Evolutionary conservation across 1,140 invertebrate genomes (phyloP), one percentile per base, ranked within the genome.

Genomic region (Pinna nobilis): DNA sequence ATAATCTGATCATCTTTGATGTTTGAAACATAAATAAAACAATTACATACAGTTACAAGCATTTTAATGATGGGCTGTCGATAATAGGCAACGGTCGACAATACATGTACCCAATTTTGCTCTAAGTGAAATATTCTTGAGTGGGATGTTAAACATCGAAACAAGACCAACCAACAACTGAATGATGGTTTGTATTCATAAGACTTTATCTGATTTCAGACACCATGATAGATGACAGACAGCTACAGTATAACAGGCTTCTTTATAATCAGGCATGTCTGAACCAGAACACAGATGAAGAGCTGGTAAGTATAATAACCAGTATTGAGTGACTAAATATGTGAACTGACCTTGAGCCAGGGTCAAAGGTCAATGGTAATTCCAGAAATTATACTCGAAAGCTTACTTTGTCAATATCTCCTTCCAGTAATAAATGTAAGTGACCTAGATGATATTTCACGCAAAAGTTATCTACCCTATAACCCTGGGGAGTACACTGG

Each of bases 221-320:
- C 18, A 61, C 25, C 13, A 61, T 61, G 59, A 37, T 44, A 37
- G 20, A 39, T 20, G 11, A 25, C 5, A 23, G 35, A 2, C 35
- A 61, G 23, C n/a, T 18, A 25, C 23, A 25, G 13, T 61, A 61
- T 23, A 50, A 57, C 2, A 33, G 47, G n/a, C 49, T 80, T 4
- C 39, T 79, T 35, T n/a, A 64, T 18, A 65, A 59, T 25, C 55
- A 74, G 33, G 67, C 50, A 44, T 57, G 71, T 9, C 63, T 82
- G 3, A 82, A 79, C 44, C 41, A 73, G 47, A 76, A 67, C 13
- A 78, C 73, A 25, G 77, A 82, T 35, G 77, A 82, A 35, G 60
- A 79, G 69, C 61, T 79, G 70, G 80, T 82, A 70, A 76, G 70
- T 63, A 32, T 25, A 37, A 71, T 33, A 37, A n/a, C 59, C 3